These are phyloP conservation scores for Mungos mungo DNA, from an alignment of 2,113 vertebrate genomes.

Conservation along the genomic window DNA sequence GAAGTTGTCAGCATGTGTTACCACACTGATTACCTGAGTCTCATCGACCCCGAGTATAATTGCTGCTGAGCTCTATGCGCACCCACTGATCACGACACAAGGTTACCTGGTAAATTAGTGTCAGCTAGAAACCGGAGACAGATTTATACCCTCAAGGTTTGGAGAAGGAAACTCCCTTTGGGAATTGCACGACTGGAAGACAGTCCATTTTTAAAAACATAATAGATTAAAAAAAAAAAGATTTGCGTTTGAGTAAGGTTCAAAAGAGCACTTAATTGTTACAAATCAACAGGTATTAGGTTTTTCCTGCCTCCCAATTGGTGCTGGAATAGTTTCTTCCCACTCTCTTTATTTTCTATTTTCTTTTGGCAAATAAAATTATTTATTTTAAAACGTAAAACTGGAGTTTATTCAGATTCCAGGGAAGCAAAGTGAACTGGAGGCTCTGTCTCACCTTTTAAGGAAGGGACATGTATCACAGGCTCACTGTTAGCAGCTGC, in stretches of 20 bases:
- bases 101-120: neutral
- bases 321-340: neutral
- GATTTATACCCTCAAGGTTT: neutral
- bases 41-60: neutral
- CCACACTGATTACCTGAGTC: neutral
- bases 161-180: neutral
- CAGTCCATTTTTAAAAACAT: conserved; percentile 2
- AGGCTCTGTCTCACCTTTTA: neutral
- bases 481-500: neutral
- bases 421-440: neutral
- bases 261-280: conserved; percentile 18
- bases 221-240: conserved; percentile 12
- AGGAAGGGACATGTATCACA: neutral
- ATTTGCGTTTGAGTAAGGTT: conserved; percentile 39
- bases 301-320: neutral
- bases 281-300: neutral
- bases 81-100: neutral
- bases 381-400: conserved; percentile 34
- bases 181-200: conserved; percentile 24
- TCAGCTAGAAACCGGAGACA: neutral
- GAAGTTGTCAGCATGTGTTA: neutral
- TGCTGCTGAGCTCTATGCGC: neutral
- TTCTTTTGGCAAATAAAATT: neutral
- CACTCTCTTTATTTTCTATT: neutral
- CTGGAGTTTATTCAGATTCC: neutral